Evolutionary conservation across 2,797 vertebrate genomes (phyloP).

Genomic region (Austrolebias charrua): DNA sequence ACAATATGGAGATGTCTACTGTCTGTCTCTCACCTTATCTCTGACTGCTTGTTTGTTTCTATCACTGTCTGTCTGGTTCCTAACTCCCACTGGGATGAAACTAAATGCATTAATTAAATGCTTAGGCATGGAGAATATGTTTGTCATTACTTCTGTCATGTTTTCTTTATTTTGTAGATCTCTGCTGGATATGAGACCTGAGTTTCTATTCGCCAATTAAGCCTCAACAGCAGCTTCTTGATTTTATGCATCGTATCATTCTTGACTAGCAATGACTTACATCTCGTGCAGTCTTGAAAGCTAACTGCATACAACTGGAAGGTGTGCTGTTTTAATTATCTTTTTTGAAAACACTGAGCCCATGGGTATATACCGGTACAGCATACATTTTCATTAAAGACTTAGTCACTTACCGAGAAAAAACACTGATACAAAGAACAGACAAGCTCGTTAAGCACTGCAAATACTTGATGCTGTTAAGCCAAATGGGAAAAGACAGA

Average conservation of each 20-base stretch:
- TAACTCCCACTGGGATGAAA: constrained; percentile 21
- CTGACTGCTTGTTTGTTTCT: constrained; percentile 26
- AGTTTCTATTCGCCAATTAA: constrained; percentile 29
- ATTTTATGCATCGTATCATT: constrained; percentile 48
- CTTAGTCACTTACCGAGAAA: constrained; percentile 45
- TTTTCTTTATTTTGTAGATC: background rate
- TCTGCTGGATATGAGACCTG: background rate
- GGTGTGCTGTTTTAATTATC: constrained; percentile 58
- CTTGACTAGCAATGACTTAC: constrained; percentile 26
- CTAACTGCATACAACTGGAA: constrained; percentile 60
- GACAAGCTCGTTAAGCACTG: constrained; percentile 39
- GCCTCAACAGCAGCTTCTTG: constrained; percentile 51
- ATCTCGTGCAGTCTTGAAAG: constrained; percentile 57
- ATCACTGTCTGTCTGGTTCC: constrained; percentile 22
- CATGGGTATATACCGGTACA: constrained; percentile 44
- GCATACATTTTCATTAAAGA: constrained; percentile 36
- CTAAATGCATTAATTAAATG: background rate
- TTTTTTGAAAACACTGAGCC: constrained; percentile 32
- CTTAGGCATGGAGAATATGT: background rate
- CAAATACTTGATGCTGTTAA: constrained; percentile 46
- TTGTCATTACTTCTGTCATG: background rate
- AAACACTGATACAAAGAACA: constrained; percentile 37
- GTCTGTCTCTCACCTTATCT: constrained; percentile 45
- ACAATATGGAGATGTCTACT: constrained; percentile 35
- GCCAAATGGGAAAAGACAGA: constrained; percentile 43